Evolutionary conservation across 2,888 invertebrate species (phyloP).

Genomic region (Nomada fabriciana): DNA sequence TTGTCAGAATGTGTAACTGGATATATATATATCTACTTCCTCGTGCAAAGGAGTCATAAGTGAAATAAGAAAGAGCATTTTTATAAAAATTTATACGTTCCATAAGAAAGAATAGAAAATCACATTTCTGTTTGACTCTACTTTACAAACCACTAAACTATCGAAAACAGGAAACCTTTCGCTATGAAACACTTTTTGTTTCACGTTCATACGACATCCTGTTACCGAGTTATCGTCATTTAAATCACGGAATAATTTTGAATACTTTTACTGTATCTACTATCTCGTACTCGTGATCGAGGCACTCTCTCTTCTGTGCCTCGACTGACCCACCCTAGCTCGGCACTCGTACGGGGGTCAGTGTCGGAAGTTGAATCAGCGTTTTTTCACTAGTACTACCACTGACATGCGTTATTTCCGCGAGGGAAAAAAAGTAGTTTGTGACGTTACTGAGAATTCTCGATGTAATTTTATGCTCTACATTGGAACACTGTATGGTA

Average conservation of each 20-base stretch:
- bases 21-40: no score
- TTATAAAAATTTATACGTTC: no score
- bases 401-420: background rate
- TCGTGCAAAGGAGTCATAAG: no score
- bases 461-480: background rate
- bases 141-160: no score
- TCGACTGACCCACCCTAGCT: background rate
- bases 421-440: background rate
- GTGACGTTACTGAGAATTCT: background rate
- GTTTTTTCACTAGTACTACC: background rate
- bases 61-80: no score
- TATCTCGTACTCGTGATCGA: background rate
- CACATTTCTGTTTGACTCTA: no score
- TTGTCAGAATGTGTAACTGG: no score
- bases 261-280: background rate
- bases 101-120: no score
- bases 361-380: background rate
- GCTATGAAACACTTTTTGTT: background rate
- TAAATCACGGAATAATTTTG: background rate
- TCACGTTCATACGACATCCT: background rate
- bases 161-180: background rate
- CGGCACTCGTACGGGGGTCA: background rate
- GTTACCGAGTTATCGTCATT: background rate
- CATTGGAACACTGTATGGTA: background rate
- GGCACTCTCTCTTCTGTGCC: background rate